Evolutionary conservation across 2,888 invertebrate species (phyloP), one percentile per base, ranked within the genome.

Genomic region (Tinea trinotella): DNA sequence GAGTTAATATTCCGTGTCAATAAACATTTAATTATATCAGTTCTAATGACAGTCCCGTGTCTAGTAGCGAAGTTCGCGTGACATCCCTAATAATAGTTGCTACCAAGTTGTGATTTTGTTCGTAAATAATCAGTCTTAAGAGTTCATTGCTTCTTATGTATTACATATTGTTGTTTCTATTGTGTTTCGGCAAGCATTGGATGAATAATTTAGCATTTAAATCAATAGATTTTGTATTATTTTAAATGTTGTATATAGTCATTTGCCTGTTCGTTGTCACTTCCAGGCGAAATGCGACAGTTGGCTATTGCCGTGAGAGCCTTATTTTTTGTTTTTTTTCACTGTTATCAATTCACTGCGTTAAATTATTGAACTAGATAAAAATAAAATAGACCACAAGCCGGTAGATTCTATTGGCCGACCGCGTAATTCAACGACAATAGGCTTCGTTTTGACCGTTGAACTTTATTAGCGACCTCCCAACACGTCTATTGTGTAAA

Each of bases 341-440:
- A 61, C 58, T 62, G 64, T 67, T 76, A 78, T 76, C 76, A 72
- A 54, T 65, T 61, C 67, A 61, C 54, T 54, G 48, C 35, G 48
- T 54, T 54, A 19, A 68, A 66, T 75, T 74, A 77, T 76, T 76
- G 74, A 71, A 68, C 67, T 67, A 67, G 68, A 74, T 74, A 70
- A 64, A 59, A n/a, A n/a, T n/a, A n/a, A n/a, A n/a, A n/a, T n/a
- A n/a, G n/a, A n/a, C n/a, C n/a, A n/a, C n/a, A n/a, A n/a, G n/a
- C n/a, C n/a, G n/a, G n/a, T n/a, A n/a, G n/a, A n/a, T n/a, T n/a
- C n/a, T n/a, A n/a, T n/a, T n/a, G n/a, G n/a, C n/a, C n/a, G n/a
- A n/a, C n/a, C n/a, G n/a, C n/a, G n/a, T n/a, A n/a, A n/a, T n/a
- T n/a, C n/a, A n/a, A n/a, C n/a, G n/a, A n/a, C n/a, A n/a, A n/a